Evolutionary conservation across 1,140 invertebrate species (phyloP).

Genomic region (Glossosoma conforme): DNA sequence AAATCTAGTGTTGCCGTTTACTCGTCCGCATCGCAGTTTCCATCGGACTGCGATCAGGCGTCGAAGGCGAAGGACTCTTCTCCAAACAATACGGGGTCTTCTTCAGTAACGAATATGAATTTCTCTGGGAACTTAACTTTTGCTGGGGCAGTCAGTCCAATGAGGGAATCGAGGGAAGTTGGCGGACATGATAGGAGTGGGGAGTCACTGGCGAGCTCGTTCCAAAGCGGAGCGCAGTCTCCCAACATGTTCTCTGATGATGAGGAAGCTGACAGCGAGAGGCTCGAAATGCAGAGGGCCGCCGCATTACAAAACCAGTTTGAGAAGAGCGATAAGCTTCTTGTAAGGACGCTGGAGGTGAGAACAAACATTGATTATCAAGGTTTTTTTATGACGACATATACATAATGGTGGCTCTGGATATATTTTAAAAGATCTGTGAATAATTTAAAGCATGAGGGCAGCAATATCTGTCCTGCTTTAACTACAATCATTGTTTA

Average conservation of each 20-base stretch:
- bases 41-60: conserved; percentile 14
- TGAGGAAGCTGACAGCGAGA: conserved; percentile 37
- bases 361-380: too few relatives aligned
- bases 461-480: too few relatives aligned
- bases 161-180: not conserved
- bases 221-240: conserved; percentile 47
- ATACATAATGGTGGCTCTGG: too few relatives aligned
- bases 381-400: too few relatives aligned
- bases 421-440: too few relatives aligned
- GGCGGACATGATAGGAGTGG: not conserved
- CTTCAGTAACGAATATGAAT: not conserved
- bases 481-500: too few relatives aligned
- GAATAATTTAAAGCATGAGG: too few relatives aligned
- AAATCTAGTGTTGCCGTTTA: conserved; percentile 14
- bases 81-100: too few relatives aligned
- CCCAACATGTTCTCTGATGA: conserved; percentile 55
- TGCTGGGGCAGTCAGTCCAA: conserved; percentile 9
- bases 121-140: conserved; percentile 6
- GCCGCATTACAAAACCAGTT: conserved; percentile 38
- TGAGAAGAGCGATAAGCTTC: conserved; percentile 42
- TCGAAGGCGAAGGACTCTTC: too few relatives aligned
- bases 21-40: conserved; percentile 12
- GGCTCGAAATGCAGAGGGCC: too few relatives aligned
- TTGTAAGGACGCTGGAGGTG: conserved; percentile 45
- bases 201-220: conserved; percentile 39